Evolutionary conservation across 2,113 vertebrate genomes (phyloP).

Genomic region (Stigmatopora nigra): DNA sequence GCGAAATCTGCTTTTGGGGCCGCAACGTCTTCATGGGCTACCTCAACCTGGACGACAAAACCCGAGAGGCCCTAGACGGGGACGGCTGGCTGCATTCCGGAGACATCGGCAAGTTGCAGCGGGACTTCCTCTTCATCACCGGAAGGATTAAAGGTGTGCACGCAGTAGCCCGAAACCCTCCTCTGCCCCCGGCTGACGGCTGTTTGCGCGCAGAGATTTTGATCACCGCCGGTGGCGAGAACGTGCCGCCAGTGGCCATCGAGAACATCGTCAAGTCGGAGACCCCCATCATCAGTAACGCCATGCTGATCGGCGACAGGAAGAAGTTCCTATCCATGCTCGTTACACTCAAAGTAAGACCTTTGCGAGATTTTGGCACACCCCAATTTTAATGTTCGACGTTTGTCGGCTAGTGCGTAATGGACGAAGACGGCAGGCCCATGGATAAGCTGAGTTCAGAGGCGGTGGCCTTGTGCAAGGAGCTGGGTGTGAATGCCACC

Average conservation of each 20-base stretch:
- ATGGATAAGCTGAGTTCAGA: slow-evolving; percentile 63
- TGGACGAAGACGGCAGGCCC: slow-evolving; percentile 62
- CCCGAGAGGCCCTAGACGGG: slow-evolving; percentile 61
- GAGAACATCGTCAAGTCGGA: slow-evolving; percentile 68
- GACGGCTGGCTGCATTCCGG: slow-evolving; percentile 75
- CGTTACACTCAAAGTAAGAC: slow-evolving; percentile 71
- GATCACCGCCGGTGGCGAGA: slow-evolving; percentile 76
- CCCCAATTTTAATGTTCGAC: not conserved
- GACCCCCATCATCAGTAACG: slow-evolving; percentile 67
- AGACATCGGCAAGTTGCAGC: slow-evolving; percentile 65
- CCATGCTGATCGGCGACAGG: slow-evolving; percentile 74
- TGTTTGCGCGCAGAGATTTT: slow-evolving; percentile 60
- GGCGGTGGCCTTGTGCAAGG: slow-evolving; percentile 53
- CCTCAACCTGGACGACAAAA: slow-evolving; percentile 68
- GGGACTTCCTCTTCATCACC: slow-evolving; percentile 70
- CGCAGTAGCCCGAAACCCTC: not conserved
- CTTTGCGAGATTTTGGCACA: not conserved
- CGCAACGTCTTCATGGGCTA: slow-evolving; percentile 78
- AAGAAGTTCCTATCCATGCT: slow-evolving; percentile 75
- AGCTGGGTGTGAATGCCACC: slow-evolving; percentile 32
- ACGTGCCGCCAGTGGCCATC: slow-evolving; percentile 70
- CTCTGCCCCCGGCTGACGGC: no score
- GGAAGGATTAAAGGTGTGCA: slow-evolving; percentile 73
- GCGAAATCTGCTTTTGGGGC: slow-evolving; percentile 76
- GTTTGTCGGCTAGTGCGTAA: slow-evolving; percentile 47